phyloP scores from a whole-genome alignment of 1,140 invertebrate species.

The Stratiolaelaps scimitus region DNA sequence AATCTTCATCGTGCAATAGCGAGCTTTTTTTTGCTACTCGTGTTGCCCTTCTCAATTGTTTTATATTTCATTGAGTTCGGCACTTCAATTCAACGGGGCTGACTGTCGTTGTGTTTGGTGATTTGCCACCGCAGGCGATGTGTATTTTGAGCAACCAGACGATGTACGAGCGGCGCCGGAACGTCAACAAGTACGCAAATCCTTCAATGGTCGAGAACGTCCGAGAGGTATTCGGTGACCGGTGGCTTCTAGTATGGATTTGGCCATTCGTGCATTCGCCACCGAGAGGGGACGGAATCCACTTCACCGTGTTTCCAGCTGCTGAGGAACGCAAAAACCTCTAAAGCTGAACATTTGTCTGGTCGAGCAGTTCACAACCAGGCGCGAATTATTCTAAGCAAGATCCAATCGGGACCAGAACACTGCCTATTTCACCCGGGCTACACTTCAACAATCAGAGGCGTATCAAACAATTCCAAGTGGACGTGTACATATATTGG shows the following conservation, averaged over 20 bases:
- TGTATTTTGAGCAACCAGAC: conserved; percentile 34
- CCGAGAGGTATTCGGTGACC: conserved; percentile 33
- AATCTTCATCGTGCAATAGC: conserved; percentile 32
- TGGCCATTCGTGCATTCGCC: conserved; percentile 32
- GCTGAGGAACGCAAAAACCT: not conserved
- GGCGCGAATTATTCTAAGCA: too few relatives aligned
- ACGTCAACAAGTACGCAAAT: conserved; percentile 32
- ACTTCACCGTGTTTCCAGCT: conserved; percentile 29
- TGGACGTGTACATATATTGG: too few relatives aligned
- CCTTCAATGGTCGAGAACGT: conserved; percentile 33
- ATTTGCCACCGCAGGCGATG: too few relatives aligned
- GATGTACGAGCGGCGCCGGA: conserved; percentile 32
- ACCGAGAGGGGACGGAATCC: conserved; percentile 33
- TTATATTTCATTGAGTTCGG: too few relatives aligned
- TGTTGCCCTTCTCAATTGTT: too few relatives aligned
- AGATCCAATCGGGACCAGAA: too few relatives aligned
- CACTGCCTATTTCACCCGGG: too few relatives aligned
- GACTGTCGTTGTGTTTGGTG: conserved; percentile 27
- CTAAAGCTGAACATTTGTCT: not conserved
- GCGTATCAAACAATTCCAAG: too few relatives aligned
- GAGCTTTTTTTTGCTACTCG: conserved; percentile 22
- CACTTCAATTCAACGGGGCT: not conserved
- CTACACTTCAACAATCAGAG: too few relatives aligned
- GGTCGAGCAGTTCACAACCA: too few relatives aligned
- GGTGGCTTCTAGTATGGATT: conserved; percentile 33